Base-by-base conservation (phyloP, 2,888 invertebrate species). In the Plagodis pulveraria region DNA sequence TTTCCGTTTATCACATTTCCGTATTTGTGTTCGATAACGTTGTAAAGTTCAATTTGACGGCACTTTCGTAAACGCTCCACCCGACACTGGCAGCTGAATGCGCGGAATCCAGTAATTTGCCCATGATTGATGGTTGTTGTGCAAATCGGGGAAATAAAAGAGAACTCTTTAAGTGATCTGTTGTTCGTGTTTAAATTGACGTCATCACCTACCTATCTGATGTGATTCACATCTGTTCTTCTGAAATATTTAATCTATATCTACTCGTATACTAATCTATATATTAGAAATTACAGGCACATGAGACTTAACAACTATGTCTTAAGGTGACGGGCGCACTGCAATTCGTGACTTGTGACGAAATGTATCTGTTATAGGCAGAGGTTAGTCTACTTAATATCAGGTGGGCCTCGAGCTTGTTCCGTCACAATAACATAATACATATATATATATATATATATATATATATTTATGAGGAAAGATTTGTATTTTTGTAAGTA, bases 111-210 rank as follows among this genome's bases (percentile, higher is more conserved):
- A 50, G 50, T 47, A 47, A 53, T 54, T 58, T 50, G 11, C 11
- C 43, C 22, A 46, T 58, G 50, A 58, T 58, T 50, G 46, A 50
- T 50, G 46, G 43, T 36, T 50, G 46, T 10, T 42, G 46, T 41
- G 42, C 32, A 52, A 57, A 51, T 57, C 42, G 11, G 48, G 9
- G 33, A 52, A 51, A 56, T 46, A 48, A 58, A 43, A 56, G 45
- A 11, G 42, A 6, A 10, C 32, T 38, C 10, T 47, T 10, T 42
- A 51, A 52, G 38, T 52, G 51, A 33, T 43, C 42, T 48, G 50
- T 52, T 38, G 35, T 44, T 45, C 45, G n/a, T 42, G 12, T 35
- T 22, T 42, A 9, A 46, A 51, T 45, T 41, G 46, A 47, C 40
- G 33, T 33, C 11, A 6, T 34, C 38, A 41, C 12, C 40, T 40